Percentiles rank a stretch among this genome's conserved stretches.
These are phyloP conservation scores for Syngnathus rostellatus DNA, from an alignment of 2,797 vertebrate genomes.

Conservation along the genomic window DNA sequence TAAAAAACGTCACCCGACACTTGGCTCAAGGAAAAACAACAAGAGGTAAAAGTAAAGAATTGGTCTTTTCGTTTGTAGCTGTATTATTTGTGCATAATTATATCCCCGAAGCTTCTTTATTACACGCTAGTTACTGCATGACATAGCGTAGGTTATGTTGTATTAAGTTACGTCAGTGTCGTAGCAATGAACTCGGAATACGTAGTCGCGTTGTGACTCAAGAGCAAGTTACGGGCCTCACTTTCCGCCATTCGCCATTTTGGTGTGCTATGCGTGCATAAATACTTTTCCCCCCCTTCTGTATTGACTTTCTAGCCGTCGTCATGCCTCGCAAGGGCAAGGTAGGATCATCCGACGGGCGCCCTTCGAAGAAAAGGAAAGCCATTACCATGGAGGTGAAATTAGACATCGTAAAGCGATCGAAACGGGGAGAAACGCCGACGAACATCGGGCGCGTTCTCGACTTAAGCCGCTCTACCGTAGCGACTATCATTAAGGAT, in stretches of 20 bases:
- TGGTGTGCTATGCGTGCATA: neutral
- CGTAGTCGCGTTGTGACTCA: neutral
- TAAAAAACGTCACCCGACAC: neutral
- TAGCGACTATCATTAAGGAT: neutral
- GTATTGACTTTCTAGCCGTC: neutral
- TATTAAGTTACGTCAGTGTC: neutral
- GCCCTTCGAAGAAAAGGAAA: neutral
- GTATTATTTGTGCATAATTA: neutral
- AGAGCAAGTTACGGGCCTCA: neutral
- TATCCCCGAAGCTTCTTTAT: neutral
- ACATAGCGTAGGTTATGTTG: neutral
- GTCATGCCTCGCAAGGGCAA: neutral
- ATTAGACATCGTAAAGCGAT: slow-evolving; percentile 3
- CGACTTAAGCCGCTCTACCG: slow-evolving; percentile 3
- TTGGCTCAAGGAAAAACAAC: too few relatives aligned
- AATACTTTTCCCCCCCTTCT: neutral
- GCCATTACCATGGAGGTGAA: slow-evolving; percentile 4
- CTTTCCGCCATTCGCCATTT: slow-evolving; percentile 2
- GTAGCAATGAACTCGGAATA: neutral
- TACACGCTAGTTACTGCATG: too few relatives aligned
- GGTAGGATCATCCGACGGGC: neutral
- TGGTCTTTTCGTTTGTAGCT: neutral
- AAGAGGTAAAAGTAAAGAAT: too few relatives aligned
- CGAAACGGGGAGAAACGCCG: slow-evolving; percentile 1
- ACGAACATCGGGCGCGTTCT: neutral